Base-by-base conservation (phyloP, 2,888 invertebrate genomes). In the Trimorus sp. region DNA sequence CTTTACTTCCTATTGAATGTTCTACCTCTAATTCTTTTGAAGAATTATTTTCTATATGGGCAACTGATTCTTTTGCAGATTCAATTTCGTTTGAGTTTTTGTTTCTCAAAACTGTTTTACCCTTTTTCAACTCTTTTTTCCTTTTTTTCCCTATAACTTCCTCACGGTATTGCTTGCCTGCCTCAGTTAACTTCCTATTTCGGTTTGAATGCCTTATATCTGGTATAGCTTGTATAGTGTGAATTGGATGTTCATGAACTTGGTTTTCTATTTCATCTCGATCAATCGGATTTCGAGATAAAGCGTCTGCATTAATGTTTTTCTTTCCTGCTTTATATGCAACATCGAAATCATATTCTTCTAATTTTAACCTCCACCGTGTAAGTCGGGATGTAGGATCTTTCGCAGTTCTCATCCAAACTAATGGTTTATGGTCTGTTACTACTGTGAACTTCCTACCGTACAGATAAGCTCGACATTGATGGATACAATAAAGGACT, bases 311-410 rank as follows among this genome's bases (percentile, higher is more conserved):
- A 45, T 45, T 45, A 6, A 54, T 6, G 1, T 14, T 15, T 8
- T 54, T 26, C 15, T 15, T 9, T 0, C 38, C 58, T 0, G 58
- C n/a, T 51, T 8, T 51, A 9, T 36, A 37, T 7, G 6, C 37
- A 7, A 58, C 58, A 37, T 58, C 58, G 9, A 37, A 58, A 37
- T 58, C 58, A 37, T 12, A 58, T 37, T 58, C 58, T 58, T 58
- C 58, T 12, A 58, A 36, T 26, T 26, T 36, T 7, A 58, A 36
- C 37, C 58, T 11, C 58, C 58, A 58, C 2, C 58, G 2, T 1
- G 58, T 37, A 2, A 58, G 14, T 37, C 58, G 4, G 6, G 37
- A 37, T 6, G 58, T 58, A 0, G 58, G 58, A 37, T 58, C 58
- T 58, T 58, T 58, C 1, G 58, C 58, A 7, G 36, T 12, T n/a